Evolutionary conservation across 23 tunicate genomes (phyloP).

Genomic region (Styela plicata): DNA sequence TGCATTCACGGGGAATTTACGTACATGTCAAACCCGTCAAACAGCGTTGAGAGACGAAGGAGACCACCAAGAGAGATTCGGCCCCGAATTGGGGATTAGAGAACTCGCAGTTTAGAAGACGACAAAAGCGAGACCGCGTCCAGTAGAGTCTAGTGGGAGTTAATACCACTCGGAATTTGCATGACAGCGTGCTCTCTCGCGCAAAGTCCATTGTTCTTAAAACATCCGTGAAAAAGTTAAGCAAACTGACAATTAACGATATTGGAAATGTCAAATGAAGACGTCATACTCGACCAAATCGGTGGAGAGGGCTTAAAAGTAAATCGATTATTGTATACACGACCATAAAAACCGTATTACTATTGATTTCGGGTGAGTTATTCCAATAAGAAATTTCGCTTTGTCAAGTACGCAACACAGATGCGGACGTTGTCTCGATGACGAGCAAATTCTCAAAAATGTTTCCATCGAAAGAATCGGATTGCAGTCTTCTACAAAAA

Average conservation of each 20-base stretch:
- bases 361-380: too few relatives aligned
- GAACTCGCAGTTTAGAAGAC: not conserved
- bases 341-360: too few relatives aligned
- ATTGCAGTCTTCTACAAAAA: too few relatives aligned
- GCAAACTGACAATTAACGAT: not conserved
- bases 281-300: too few relatives aligned
- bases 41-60: not conserved
- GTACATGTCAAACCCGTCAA: not conserved
- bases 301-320: too few relatives aligned
- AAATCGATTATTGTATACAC: too few relatives aligned
- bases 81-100: constrained; percentile 18
- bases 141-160: not conserved
- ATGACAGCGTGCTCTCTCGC: constrained; percentile 2
- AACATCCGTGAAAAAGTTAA: not conserved
- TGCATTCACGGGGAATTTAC: not conserved
- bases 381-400: too few relatives aligned
- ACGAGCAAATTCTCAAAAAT: too few relatives aligned
- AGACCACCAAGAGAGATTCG: constrained; percentile 4
- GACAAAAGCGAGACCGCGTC: constrained; percentile 5
- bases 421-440: too few relatives aligned
- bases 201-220: not conserved
- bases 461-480: too few relatives aligned
- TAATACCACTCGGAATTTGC: constrained; percentile 18
- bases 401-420: too few relatives aligned
- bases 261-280: not conserved